Evolutionary conservation across 2,888 invertebrate genomes (phyloP).

Genomic region (Liposcelis brunnea): DNA sequence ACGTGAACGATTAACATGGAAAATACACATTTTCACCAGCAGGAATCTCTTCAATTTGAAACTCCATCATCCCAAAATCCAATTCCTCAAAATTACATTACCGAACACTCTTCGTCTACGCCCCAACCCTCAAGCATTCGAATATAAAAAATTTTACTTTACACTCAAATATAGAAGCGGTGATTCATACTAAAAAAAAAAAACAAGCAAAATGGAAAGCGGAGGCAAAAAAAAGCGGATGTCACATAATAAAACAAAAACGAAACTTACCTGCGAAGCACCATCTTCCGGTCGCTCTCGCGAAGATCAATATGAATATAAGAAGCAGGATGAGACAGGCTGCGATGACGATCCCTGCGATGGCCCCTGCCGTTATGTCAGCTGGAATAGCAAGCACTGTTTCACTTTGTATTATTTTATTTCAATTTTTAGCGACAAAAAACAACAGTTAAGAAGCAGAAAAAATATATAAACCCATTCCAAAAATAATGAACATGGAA

Average conservation of each 20-base stretch:
- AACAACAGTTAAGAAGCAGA: not conserved
- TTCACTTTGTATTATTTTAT: not conserved
- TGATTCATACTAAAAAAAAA: not conserved
- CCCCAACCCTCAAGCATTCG: too few species aligned
- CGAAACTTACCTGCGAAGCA: constrained; percentile 66
- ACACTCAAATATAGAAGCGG: not conserved
- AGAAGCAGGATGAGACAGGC: constrained; percentile 45
- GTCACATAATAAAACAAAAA: constrained; percentile 22
- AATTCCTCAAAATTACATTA: too few species aligned
- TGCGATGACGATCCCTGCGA: constrained; percentile 58
- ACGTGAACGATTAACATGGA: too few species aligned
- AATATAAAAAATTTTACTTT: too few species aligned
- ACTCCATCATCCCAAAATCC: too few species aligned
- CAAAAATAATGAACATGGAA: not conserved
- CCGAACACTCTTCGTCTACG: too few species aligned
- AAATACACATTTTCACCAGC: too few species aligned
- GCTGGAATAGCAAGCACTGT: constrained; percentile 31
- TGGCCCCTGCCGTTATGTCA: constrained; percentile 54
- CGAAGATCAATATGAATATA: constrained; percentile 49
- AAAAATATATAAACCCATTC: constrained; percentile 1
- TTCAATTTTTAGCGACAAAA: not conserved
- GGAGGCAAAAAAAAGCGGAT: not conserved
- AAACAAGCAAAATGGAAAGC: not conserved
- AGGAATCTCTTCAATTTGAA: too few species aligned
- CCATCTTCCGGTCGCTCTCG: constrained; percentile 67